A percentile compares a stretch with the other conserved stretches of the same genome.
Evolutionary conservation across 1,140 invertebrate species (phyloP).

Genomic region (Helicorthomorpha holstii): DNA sequence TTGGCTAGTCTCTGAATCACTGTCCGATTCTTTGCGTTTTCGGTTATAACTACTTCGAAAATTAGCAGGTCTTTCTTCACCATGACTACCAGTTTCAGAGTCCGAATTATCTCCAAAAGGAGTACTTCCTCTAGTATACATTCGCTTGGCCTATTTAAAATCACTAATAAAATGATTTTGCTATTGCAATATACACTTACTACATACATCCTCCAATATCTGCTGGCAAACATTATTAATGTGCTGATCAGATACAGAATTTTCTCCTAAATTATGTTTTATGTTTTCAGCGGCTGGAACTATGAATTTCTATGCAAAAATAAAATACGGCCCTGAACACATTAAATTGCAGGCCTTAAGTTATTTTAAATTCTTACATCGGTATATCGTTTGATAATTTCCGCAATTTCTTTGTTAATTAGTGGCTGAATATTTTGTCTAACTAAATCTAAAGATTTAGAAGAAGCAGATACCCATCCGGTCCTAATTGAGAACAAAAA

Average conservation of each 20-base stretch:
- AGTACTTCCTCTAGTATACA: constrained; percentile 33
- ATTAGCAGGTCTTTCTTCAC: constrained; percentile 11
- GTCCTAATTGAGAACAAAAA: background rate
- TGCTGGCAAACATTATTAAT: constrained; percentile 50
- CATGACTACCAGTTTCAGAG: constrained; percentile 14
- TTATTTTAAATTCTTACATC: constrained; percentile 32
- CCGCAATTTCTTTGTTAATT: constrained; percentile 59
- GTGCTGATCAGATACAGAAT: constrained; percentile 54
- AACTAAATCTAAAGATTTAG: constrained; percentile 53
- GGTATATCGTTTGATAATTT: constrained; percentile 52
- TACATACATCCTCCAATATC: constrained; percentile 46
- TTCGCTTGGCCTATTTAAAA: constrained; percentile 36
- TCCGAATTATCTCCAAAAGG: constrained; percentile 22
- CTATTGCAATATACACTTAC: background rate
- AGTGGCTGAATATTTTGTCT: constrained; percentile 51
- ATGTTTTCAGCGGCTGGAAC: constrained; percentile 63
- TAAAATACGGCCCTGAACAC: constrained; percentile 11
- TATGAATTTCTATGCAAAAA: constrained; percentile 46
- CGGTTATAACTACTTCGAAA: constrained; percentile 24
- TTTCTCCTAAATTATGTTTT: constrained; percentile 47
- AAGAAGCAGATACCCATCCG: constrained; percentile 29
- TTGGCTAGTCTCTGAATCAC: constrained; percentile 33
- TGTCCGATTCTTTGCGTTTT: constrained; percentile 42
- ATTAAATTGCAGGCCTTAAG: background rate
- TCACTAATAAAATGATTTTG: background rate